phyloP scores from a whole-genome alignment of 1,140 invertebrate genomes.

The Bombyx mandarina region DNA sequence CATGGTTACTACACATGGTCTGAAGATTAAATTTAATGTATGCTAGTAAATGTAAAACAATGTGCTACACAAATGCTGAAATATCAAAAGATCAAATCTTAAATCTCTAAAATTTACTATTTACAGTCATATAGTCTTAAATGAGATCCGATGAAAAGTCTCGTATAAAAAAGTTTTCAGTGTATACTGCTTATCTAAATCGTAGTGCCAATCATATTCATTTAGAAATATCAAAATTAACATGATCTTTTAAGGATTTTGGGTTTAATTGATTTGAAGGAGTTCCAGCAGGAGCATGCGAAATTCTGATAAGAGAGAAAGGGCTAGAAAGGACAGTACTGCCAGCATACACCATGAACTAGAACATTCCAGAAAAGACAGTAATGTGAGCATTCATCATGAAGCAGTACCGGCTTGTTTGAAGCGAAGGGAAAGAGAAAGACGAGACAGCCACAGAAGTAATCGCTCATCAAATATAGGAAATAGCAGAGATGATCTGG shows the following conservation, averaged over 20 bases:
- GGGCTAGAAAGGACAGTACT: conserved; percentile 50
- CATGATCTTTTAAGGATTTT: not conserved
- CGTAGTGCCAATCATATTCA: not conserved
- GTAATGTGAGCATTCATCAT: conserved; percentile 51
- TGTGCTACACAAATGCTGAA: too few species aligned
- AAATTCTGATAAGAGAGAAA: conserved; percentile 54
- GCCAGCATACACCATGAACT: conserved; percentile 43
- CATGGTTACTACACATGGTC: not conserved
- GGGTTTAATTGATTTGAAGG: conserved; percentile 16
- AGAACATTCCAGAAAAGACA: conserved; percentile 46
- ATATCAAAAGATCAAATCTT: too few species aligned
- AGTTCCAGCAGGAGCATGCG: conserved; percentile 54
- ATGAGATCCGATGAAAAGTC: too few species aligned
- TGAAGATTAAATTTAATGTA: too few species aligned
- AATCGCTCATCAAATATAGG: conserved; percentile 60
- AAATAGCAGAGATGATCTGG: conserved; percentile 59
- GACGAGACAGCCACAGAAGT: conserved; percentile 56
- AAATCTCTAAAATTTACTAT: too few species aligned
- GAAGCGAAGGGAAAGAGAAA: conserved; percentile 45
- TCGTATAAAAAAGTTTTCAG: too few species aligned
- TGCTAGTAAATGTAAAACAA: not conserved
- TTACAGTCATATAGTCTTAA: too few species aligned
- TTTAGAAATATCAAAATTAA: not conserved
- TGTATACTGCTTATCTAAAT: too few species aligned
- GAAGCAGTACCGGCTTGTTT: conserved; percentile 31